Evolutionary conservation across 2,888 invertebrate genomes (phyloP).

Genomic region (Drosophila austrosaltans): DNA sequence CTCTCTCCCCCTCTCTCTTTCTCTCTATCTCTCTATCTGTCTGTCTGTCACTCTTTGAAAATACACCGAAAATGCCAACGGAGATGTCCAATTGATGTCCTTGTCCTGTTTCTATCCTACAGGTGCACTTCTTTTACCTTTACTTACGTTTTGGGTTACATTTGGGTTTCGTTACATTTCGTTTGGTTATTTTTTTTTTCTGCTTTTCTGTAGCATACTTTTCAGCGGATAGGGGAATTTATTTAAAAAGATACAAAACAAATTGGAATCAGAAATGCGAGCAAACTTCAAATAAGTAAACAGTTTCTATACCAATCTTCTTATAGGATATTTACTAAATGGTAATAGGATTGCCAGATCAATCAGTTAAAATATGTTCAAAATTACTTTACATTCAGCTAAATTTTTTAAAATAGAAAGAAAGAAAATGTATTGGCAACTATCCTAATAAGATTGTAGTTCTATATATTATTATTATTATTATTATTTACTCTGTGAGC

Average conservation of each 20-base stretch:
- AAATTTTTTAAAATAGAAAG: no score
- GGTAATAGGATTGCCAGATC: not conserved
- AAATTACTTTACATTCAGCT: constrained; percentile 1
- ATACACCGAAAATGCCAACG: constrained; percentile 16
- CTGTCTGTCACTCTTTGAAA: constrained; percentile 15
- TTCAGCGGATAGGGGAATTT: not conserved
- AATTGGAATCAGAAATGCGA: no score
- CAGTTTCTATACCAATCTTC: not conserved
- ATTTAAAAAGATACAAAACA: not conserved
- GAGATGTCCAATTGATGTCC: constrained; percentile 12
- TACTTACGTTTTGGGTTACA: constrained; percentile 3
- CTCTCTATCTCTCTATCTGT: not conserved
- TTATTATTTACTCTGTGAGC: no score
- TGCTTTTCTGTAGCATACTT: constrained; percentile 4
- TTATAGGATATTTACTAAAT: constrained; percentile 1
- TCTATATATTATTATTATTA: no score
- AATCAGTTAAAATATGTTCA: constrained; percentile 36
- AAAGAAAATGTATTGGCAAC: no score
- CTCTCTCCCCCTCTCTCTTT: not conserved
- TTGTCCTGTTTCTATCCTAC: constrained; percentile 1
- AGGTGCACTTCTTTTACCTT: constrained; percentile 1
- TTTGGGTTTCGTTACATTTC: constrained; percentile 6
- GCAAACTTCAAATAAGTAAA: not conserved
- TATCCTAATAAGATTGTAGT: no score
- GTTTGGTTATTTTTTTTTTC: not conserved